Percentiles rank a stretch among this genome's conserved stretches.
Conservation (phyloP, 1,140 invertebrate species). For the Wasmannia auropunctata region DNA sequence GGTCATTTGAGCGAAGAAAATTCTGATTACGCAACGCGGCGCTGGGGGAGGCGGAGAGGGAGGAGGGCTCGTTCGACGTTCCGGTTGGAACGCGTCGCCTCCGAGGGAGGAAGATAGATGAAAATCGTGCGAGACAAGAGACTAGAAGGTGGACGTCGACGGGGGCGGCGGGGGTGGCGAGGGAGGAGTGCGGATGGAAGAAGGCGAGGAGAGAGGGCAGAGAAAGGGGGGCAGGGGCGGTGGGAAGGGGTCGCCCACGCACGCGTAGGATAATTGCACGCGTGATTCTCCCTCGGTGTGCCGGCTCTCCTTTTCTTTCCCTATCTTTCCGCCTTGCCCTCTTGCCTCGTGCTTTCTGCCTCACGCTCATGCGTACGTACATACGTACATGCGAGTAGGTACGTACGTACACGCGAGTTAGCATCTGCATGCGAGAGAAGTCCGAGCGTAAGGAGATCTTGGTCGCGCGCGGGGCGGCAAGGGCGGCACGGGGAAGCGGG, state of each 20-base stretch:
- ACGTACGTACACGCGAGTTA: slow-evolving; percentile 67
- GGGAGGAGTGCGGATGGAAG: slow-evolving; percentile 33
- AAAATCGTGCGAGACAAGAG: slow-evolving; percentile 54
- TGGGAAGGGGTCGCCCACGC: slow-evolving; percentile 77
- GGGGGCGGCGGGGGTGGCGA: slow-evolving; percentile 13
- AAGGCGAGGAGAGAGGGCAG: slow-evolving; percentile 28
- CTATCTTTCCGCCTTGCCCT: slow-evolving; percentile 24
- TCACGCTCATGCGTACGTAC: slow-evolving; percentile 18
- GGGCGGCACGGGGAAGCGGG: slow-evolving; percentile 37
- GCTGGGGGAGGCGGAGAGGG: neutral
- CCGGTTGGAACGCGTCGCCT: slow-evolving; percentile 49
- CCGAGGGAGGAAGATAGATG: slow-evolving; percentile 59
- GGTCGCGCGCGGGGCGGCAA: slow-evolving; percentile 17
- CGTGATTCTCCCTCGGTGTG: slow-evolving; percentile 81
- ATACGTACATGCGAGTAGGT: neutral
- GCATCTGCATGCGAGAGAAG: slow-evolving; percentile 79
- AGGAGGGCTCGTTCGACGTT: slow-evolving; percentile 41
- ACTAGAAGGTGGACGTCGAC: slow-evolving; percentile 7
- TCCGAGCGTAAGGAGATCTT: slow-evolving; percentile 43
- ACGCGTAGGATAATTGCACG: slow-evolving; percentile 85
- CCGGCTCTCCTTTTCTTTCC: slow-evolving; percentile 68
- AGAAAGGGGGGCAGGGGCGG: slow-evolving; percentile 35
- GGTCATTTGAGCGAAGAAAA: slow-evolving; percentile 64
- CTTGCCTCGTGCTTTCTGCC: neutral
- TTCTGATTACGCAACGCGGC: slow-evolving; percentile 67